Evolutionary conservation across 2,888 invertebrate genomes (phyloP).

Genomic region (Polymixis lichenea): DNA sequence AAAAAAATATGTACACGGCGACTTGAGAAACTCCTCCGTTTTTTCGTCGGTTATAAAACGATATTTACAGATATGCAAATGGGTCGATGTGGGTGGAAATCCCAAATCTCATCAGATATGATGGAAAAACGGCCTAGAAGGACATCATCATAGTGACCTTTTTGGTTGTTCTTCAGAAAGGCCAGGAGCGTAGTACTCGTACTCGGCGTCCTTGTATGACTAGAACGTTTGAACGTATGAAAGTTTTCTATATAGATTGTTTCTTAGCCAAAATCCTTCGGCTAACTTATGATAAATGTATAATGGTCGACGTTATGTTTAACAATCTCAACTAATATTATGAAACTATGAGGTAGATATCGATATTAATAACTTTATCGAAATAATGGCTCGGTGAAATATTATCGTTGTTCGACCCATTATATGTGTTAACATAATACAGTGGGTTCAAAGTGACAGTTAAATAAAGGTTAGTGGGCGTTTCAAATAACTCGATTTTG

Average conservation of each 20-base stretch:
- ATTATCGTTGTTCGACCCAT: not conserved
- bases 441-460: slow-evolving; percentile 26
- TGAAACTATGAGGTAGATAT: not conserved
- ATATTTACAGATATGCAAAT: no score
- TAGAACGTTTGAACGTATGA: no score
- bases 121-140: no score
- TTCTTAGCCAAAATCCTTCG: not conserved
- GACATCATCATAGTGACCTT: not conserved
- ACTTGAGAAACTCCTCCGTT: no score
- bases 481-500: slow-evolving; percentile 24
- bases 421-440: slow-evolving; percentile 1
- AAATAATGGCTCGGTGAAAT: not conserved
- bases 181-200: no score
- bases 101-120: no score
- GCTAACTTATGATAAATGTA: not conserved
- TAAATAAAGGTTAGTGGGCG: slow-evolving; percentile 18
- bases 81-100: no score
- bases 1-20: no score
- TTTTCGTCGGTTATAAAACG: no score
- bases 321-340: not conserved
- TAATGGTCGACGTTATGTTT: not conserved
- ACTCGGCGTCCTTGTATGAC: no score
- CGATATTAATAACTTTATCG: not conserved
- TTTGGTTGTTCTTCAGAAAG: not conserved
- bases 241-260: not conserved